These are phyloP conservation scores for Pomacea maculata DNA, from an alignment of 1,140 invertebrate genomes.

Conservation along the genomic window DNA sequence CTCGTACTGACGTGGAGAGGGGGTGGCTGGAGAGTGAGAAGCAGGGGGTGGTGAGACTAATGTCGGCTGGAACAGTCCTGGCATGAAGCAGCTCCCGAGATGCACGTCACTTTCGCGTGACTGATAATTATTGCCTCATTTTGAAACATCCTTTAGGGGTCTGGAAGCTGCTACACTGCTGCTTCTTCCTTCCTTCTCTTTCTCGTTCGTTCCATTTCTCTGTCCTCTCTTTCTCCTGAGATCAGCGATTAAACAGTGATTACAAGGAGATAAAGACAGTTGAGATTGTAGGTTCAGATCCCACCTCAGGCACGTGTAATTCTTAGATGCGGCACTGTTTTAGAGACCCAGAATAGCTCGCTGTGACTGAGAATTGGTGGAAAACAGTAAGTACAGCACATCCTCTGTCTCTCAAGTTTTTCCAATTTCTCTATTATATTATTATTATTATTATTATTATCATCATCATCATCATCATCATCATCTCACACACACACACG, in stretches of 20 bases:
- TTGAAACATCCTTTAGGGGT: neutral
- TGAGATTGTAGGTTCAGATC: neutral
- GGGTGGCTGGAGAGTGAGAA: neutral
- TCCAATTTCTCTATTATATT: neutral
- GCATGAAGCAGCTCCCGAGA: neutral
- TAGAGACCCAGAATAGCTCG: neutral
- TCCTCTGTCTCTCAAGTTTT: neutral
- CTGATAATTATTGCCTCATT: neutral
- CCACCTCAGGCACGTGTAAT: neutral
- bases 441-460: too few species aligned
- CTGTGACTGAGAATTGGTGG: neutral
- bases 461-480: too few species aligned
- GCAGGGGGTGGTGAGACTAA: neutral
- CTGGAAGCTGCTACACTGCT: neutral
- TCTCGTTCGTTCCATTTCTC: conserved; percentile 8
- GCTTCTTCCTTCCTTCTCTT: neutral
- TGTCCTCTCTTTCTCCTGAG: neutral
- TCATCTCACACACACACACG: neutral
- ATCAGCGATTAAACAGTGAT: neutral
- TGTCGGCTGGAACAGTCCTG: too few species aligned
- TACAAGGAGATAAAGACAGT: neutral
- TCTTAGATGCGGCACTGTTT: neutral
- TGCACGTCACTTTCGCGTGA: neutral
- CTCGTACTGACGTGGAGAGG: too few species aligned
- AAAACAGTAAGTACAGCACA: neutral